A percentile compares a stretch with the other conserved stretches of the same genome.
Evolutionary conservation across 2,113 vertebrate genomes (phyloP).

Genomic region (Hirundichthys speculiger): DNA sequence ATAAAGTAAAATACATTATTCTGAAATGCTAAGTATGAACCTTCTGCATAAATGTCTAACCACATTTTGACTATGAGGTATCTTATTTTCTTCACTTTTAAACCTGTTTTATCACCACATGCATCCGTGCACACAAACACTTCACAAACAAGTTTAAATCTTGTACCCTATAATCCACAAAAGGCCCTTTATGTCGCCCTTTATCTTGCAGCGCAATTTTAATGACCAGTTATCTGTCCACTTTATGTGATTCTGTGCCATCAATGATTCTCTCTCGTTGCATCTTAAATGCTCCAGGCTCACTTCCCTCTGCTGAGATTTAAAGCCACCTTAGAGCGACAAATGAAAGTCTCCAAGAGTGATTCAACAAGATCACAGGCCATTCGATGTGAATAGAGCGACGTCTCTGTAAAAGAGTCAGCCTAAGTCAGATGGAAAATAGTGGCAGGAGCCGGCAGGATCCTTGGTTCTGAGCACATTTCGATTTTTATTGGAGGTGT

Average conservation of each 20-base stretch:
- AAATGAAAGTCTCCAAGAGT: slow-evolving; percentile 29
- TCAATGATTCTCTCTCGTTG: slow-evolving; percentile 60
- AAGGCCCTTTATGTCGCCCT: slow-evolving; percentile 46
- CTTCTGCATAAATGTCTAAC: background rate
- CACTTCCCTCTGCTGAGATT: slow-evolving; percentile 32
- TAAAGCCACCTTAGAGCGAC: slow-evolving; percentile 40
- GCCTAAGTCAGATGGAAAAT: slow-evolving; percentile 31
- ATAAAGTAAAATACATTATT: background rate
- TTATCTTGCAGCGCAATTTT: slow-evolving; percentile 48
- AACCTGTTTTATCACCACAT: slow-evolving; percentile 5
- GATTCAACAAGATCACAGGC: slow-evolving; percentile 32
- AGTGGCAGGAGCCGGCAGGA: slow-evolving; percentile 31
- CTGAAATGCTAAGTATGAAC: background rate
- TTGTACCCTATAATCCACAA: slow-evolving; percentile 36
- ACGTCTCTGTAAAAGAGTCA: slow-evolving; percentile 21
- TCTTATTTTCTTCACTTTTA: slow-evolving; percentile 7
- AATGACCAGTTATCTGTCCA: slow-evolving; percentile 53
- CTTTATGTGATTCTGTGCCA: slow-evolving; percentile 56
- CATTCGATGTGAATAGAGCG: slow-evolving; percentile 4
- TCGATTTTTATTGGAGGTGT: slow-evolving; percentile 47
- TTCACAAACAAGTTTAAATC: slow-evolving; percentile 26
- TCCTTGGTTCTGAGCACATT: slow-evolving; percentile 60
- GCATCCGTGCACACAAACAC: background rate
- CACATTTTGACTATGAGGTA: background rate
- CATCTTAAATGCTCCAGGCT: slow-evolving; percentile 23